Conservation (phyloP, 2,797 vertebrate genomes). For the Cynopterus sphinx region DNA sequence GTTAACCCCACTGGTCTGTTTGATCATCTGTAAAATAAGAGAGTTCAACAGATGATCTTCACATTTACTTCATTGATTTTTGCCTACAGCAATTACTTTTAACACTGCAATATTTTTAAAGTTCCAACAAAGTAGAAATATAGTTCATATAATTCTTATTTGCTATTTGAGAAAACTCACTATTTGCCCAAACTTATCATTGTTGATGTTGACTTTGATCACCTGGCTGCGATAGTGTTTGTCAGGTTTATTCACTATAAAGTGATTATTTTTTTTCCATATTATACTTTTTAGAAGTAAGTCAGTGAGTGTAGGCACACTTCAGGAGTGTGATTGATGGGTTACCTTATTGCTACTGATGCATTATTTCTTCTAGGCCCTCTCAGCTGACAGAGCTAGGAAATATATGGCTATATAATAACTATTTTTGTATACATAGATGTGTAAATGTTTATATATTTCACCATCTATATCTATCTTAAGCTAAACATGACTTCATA, state of each 20-base stretch:
- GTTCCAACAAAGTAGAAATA: background rate
- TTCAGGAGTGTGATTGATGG: background rate
- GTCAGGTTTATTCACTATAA: background rate
- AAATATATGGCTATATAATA: background rate
- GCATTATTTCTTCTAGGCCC: background rate
- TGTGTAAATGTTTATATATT: background rate
- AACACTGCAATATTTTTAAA: background rate
- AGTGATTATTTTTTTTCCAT: background rate
- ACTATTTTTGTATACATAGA: background rate
- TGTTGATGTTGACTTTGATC: background rate
- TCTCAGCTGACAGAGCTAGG: background rate
- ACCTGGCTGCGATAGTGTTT: background rate
- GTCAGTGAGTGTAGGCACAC: background rate
- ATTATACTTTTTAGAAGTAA: background rate
- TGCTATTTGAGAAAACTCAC: background rate
- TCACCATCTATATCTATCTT: background rate
- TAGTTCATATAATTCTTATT: background rate
- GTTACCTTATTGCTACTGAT: background rate
- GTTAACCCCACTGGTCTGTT: background rate
- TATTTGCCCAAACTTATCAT: background rate
- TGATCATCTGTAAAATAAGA: background rate
- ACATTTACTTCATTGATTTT: background rate
- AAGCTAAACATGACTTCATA: background rate
- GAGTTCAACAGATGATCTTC: background rate
- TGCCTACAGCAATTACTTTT: background rate